Conservation (phyloP, 30 jellyfish, hydroid and myxozoan species). For the Pseudorhiza aurosa region DNA sequence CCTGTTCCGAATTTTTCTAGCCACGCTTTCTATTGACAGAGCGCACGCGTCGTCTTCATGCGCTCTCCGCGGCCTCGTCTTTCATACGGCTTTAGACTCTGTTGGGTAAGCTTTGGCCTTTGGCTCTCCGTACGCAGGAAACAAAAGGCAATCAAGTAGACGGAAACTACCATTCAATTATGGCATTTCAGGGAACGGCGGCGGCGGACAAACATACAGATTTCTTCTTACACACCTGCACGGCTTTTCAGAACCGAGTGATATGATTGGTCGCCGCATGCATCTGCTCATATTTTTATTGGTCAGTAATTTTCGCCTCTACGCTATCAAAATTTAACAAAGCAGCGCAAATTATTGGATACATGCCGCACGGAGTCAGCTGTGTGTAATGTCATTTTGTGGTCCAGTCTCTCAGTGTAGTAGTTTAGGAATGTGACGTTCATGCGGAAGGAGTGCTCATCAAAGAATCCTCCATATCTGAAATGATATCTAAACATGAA, state of each 20-base stretch:
- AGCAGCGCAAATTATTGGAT: conserved; percentile 47
- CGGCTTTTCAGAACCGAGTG: conserved; percentile 9
- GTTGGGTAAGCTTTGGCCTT: conserved; percentile 19
- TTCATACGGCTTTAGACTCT: conserved; percentile 30
- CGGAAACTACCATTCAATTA: conserved; percentile 34
- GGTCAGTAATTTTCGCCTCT: conserved; percentile 69
- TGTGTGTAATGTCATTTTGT: conserved; percentile 44
- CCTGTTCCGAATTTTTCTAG: conserved; percentile 67
- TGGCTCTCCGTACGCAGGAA: conserved; percentile 38
- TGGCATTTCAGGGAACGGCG: conserved; percentile 68
- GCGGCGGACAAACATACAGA: conserved; percentile 41
- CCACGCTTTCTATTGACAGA: conserved; percentile 82
- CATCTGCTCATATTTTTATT: conserved; percentile 42
- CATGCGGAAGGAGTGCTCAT: conserved; percentile 40
- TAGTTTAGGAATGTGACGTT: conserved; percentile 46
- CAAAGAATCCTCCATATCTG: neutral
- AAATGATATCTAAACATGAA: conserved; percentile 21
- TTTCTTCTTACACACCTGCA: conserved; percentile 68
- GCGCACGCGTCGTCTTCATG: conserved; percentile 76
- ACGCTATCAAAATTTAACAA: conserved; percentile 34
- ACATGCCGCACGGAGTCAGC: conserved; percentile 50
- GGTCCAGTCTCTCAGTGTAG: conserved; percentile 42
- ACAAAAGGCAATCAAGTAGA: conserved; percentile 55
- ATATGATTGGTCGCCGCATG: conserved; percentile 63
- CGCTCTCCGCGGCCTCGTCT: conserved; percentile 50